phyloP scores from a whole-genome alignment of 2,888 invertebrate genomes.

The Pachydiplax longipennis region DNA sequence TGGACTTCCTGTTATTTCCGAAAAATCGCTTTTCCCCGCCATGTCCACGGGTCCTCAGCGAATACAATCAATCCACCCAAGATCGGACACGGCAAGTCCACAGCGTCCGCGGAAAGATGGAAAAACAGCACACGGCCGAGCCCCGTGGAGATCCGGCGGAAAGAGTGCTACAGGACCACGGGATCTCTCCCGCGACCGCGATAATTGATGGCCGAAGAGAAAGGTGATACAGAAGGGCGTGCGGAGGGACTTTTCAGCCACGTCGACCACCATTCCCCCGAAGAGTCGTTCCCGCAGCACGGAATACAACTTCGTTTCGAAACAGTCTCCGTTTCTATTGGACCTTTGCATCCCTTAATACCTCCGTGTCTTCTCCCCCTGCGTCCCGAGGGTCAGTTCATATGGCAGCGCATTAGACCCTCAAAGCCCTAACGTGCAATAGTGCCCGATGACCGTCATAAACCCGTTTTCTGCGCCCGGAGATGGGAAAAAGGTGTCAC shows the following conservation, averaged over 20 bases:
- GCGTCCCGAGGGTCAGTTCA: constrained; percentile 45
- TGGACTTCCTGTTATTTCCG: too few relatives aligned
- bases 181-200: too few relatives aligned
- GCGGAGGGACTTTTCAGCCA: not conserved
- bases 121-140: too few relatives aligned
- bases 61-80: too few relatives aligned
- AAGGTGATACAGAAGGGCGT: not conserved
- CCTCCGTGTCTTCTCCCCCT: constrained; percentile 17
- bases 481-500: constrained; percentile 19
- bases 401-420: constrained; percentile 28
- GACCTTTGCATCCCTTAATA: not conserved
- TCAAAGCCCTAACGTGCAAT: constrained; percentile 6
- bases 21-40: too few relatives aligned
- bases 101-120: too few relatives aligned
- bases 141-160: too few relatives aligned
- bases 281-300: not conserved
- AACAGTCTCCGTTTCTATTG: not conserved
- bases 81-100: too few relatives aligned
- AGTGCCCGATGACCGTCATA: constrained; percentile 29
- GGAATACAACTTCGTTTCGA: not conserved
- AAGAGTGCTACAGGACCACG: too few relatives aligned
- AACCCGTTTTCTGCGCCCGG: not conserved
- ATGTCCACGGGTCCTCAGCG: too few relatives aligned
- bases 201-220: not conserved
- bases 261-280: not conserved